These are phyloP conservation scores for Vicugna pacos DNA, from an alignment of 2,113 vertebrate species.

Conservation along the genomic window DNA sequence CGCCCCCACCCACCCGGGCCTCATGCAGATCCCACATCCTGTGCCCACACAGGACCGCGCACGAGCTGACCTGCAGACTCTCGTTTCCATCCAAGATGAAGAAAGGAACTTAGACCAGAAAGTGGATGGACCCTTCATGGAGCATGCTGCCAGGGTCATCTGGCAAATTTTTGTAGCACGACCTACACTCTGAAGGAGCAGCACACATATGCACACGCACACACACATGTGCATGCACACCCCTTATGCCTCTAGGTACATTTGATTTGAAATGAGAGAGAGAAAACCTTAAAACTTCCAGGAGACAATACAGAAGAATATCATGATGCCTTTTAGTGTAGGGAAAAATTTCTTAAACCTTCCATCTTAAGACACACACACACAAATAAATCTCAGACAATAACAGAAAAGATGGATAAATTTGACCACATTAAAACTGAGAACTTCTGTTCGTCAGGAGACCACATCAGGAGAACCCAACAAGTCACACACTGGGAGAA, in stretches of 20 bases:
- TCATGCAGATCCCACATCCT: not conserved
- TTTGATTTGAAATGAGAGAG: not conserved
- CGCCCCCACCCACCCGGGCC: accelerated
- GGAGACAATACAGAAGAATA: not conserved
- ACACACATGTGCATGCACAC: not conserved
- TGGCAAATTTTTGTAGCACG: not conserved
- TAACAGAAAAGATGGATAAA: not conserved
- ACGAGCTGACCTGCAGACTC: not conserved
- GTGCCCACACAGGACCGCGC: not conserved
- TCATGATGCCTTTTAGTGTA: not conserved
- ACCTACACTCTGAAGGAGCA: not conserved
- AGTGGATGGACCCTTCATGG: not conserved
- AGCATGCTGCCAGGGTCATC: not conserved
- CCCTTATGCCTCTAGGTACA: not conserved
- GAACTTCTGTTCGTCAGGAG: not conserved
- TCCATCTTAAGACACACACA: not conserved
- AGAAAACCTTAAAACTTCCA: not conserved
- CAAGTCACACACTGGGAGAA: not conserved
- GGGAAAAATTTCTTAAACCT: not conserved
- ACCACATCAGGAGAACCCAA: not conserved
- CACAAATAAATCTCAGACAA: not conserved
- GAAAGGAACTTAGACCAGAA: not conserved
- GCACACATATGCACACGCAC: no score
- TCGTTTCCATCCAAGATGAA: not conserved
- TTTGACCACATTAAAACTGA: not conserved